Evolutionary conservation across 2,797 vertebrate genomes (phyloP), one percentile per base, ranked within the genome.

Genomic region (Melanogrammus aeglefinus): DNA sequence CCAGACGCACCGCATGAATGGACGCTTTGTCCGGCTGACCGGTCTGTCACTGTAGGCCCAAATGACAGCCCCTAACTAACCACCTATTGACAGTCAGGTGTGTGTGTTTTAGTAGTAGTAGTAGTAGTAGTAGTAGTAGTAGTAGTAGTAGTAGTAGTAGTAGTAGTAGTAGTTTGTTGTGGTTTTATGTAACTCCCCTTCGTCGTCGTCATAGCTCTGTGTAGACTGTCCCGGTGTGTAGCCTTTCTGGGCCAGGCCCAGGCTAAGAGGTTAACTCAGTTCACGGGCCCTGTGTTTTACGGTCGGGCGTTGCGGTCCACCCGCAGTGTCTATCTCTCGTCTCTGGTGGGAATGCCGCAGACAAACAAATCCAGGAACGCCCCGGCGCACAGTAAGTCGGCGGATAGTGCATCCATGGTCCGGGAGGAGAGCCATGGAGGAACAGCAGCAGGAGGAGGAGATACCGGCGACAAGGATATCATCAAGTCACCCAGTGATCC

Each of bases 401-500:
- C 81, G 18, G 86, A 79, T 4, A 35, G 38, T 14, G 86, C 85
- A 21, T 76, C 76, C 35, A 79, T 35, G 75, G 39, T 83, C 75
- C 66, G 75, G 79, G 82, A 80, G 75, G 86, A 86, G 75, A 79
- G 74, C 72, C 78, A 10, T 78, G 75, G 74, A 63, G 75, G 66
- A 0, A 80, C 88, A 84, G 77, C 86, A 88, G 86, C 78, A 73
- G 83, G 88, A 84, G 78, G 86, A 73, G 83, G 88, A 84, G 83
- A 94, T 83, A 79, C 87, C 16, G 96, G 97, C 79, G 96, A 98
- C 82, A 75, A 91, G 0, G 94, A 95, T 71, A 97, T 98, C 84
- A 90, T 96, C 82, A 98, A 97, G 87, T 98, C 97, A 21, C 97
- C 97, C 77, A 98, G 96, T 91, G 97, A 99, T 87, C 96, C 96